Conservation (phyloP, 2,113 vertebrate genomes). For the Polyodon spathula region DNA sequence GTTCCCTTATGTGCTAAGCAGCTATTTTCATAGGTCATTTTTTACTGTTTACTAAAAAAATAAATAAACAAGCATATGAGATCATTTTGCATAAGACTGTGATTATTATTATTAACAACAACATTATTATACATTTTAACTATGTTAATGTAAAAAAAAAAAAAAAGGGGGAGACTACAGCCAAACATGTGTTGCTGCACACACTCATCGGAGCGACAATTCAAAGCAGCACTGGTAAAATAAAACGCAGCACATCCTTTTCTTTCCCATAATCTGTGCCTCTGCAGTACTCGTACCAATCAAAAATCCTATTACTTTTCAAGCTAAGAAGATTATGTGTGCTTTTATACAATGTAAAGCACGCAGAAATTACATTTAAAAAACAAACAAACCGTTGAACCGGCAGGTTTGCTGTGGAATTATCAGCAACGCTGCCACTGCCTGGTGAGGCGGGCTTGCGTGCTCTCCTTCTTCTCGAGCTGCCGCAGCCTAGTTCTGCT, state of each 20-base stretch:
- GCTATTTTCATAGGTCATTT: too few species aligned
- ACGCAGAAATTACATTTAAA: not conserved
- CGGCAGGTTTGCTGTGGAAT: not conserved
- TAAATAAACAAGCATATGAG: too few species aligned
- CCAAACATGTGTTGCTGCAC: too few species aligned
- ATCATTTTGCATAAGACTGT: too few species aligned
- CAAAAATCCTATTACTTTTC: not conserved
- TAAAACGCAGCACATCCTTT: not conserved
- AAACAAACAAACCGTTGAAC: not conserved
- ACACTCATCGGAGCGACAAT: too few species aligned
- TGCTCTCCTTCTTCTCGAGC: conserved; percentile 20
- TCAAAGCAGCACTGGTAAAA: not conserved
- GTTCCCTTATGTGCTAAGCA: too few species aligned
- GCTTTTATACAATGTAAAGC: not conserved
- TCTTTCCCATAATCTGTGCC: not conserved
- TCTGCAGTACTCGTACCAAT: not conserved
- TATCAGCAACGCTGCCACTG: conserved; percentile 21
- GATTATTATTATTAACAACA: too few species aligned
- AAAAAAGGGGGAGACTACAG: too few species aligned
- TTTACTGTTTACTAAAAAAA: too few species aligned
- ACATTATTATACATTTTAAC: too few species aligned
- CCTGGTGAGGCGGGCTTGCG: not conserved
- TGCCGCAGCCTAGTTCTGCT: conserved; percentile 24
- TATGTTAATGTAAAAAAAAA: too few species aligned
- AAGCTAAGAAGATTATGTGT: not conserved